These are phyloP conservation scores for Ovis aries DNA, from an alignment of 2,113 vertebrate genomes.

Conservation along the genomic window ARS-UI_Ramb_v3.0 NC_056055.1:94474001-94474500, in stretches of 20 bases:
- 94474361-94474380: conserved; percentile 47
- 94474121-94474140: conserved; percentile 52
- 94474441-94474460: conserved; percentile 57
- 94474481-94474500: conserved; percentile 58
- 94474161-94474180: conserved; percentile 24
- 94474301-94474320: background rate
- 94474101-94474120: conserved; percentile 39
- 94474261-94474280: conserved; percentile 18
- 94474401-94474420: conserved; percentile 44
- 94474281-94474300: conserved; percentile 63
- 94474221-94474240: conserved; percentile 36
- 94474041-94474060: background rate
- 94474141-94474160: conserved; percentile 58
- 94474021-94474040: conserved; percentile 32
- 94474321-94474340: conserved; percentile 49
- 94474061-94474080: background rate
- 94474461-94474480: conserved; percentile 59
- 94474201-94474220: conserved; percentile 60
- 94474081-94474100: conserved; percentile 25
- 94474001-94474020: background rate
- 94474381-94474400: conserved; percentile 42
- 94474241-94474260: conserved; percentile 40
- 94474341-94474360: background rate
- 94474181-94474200: background rate
- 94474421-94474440: conserved; percentile 50